Percentiles rank a stretch among this genome's conserved stretches.
Conservation (phyloP, 2,888 invertebrate species). For the Eutolmus rufibarbis region DNA sequence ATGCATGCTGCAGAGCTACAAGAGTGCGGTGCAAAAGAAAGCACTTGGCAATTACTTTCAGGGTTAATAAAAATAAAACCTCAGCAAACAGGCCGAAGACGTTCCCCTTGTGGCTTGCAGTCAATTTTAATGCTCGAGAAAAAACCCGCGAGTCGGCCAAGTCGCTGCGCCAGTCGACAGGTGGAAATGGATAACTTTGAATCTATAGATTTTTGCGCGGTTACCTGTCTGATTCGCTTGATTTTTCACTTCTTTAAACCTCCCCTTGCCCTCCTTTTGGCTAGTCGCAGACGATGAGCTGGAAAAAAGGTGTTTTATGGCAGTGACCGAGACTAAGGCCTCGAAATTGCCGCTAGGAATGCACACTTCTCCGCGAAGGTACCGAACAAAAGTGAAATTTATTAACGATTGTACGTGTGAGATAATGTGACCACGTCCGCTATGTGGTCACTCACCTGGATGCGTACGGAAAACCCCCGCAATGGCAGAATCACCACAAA, state of each 20-base stretch:
- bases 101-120: neutral
- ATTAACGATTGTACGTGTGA: neutral
- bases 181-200: neutral
- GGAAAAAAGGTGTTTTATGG: neutral
- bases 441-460: neutral
- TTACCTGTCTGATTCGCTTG: neutral
- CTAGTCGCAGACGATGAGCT: neutral
- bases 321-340: neutral
- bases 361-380: neutral
- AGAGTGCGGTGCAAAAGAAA: neutral
- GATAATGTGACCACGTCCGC: neutral
- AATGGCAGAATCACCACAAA: neutral
- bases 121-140: neutral
- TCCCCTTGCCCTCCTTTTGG: neutral
- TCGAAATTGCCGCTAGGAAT: neutral
- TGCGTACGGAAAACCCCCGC: neutral
- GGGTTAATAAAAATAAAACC: neutral
- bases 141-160: neutral
- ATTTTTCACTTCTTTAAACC: neutral
- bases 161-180: neutral
- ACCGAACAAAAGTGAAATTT: constrained; percentile 10
- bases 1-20: neutral
- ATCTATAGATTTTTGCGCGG: neutral
- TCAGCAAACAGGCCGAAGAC: neutral
- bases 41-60: neutral